Conservation (phyloP, 1,140 invertebrate genomes). For the Drosophila melanica region DNA sequence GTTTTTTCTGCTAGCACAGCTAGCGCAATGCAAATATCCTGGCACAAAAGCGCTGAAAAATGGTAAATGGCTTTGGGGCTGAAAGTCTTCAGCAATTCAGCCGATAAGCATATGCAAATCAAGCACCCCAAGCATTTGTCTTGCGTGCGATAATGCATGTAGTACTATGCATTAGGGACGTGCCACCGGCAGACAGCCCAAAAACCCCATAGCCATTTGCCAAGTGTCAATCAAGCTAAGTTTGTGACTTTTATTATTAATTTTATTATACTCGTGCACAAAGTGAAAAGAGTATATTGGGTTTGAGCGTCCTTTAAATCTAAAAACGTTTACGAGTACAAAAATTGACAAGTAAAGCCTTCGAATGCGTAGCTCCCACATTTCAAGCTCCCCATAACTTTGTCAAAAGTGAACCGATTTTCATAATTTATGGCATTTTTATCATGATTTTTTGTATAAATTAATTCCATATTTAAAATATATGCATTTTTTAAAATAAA, state of each 20-base stretch:
- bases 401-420: too few relatives aligned
- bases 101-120: conserved; percentile 52
- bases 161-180: conserved; percentile 13
- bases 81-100: background rate
- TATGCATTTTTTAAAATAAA: too few relatives aligned
- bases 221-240: conserved; percentile 3
- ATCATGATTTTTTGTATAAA: too few relatives aligned
- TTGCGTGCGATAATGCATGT: conserved; percentile 3
- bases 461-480: too few relatives aligned
- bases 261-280: background rate
- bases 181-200: conserved; percentile 8
- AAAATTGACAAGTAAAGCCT: too few relatives aligned
- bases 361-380: too few relatives aligned
- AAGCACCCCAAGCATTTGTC: conserved; percentile 13
- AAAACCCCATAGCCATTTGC: conserved; percentile 33
- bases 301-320: too few relatives aligned
- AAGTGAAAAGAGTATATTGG: too few relatives aligned
- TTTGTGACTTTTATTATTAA: background rate
- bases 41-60: conserved; percentile 14
- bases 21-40: conserved; percentile 4
- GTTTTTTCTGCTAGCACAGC: background rate
- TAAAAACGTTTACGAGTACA: too few relatives aligned
- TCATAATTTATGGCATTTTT: too few relatives aligned
- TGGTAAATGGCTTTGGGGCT: conserved; percentile 10
- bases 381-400: too few relatives aligned